Conservation (phyloP, 2,888 invertebrate genomes). For the Heliconius sara region DNA sequence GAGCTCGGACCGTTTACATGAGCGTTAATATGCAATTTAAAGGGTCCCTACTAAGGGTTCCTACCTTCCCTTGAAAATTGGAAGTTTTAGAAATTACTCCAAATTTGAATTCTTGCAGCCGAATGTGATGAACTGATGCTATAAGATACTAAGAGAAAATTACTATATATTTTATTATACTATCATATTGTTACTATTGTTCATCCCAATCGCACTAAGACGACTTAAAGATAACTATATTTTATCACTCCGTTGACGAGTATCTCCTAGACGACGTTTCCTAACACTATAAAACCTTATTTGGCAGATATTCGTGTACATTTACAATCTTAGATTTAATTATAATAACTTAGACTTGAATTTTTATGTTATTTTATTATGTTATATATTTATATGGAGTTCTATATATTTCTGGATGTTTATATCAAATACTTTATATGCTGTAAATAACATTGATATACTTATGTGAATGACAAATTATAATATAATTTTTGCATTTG, state of each 20-base stretch:
- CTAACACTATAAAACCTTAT: constrained; percentile 36
- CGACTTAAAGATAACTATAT: constrained; percentile 51
- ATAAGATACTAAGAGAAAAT: not conserved
- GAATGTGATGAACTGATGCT: too few species aligned
- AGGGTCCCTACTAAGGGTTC: too few species aligned
- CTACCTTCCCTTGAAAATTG: not conserved
- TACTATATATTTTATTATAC: not conserved
- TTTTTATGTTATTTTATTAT: not conserved
- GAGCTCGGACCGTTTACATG: not conserved
- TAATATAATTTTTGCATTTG: not conserved
- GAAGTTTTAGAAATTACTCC: not conserved
- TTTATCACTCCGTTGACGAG: constrained; percentile 80
- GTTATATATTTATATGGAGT: not conserved
- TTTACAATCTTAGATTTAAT: constrained; percentile 5
- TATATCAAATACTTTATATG: not conserved
- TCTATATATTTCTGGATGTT: not conserved
- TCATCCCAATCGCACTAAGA: constrained; percentile 34
- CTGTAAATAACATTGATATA: constrained; percentile 8
- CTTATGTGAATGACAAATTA: not conserved
- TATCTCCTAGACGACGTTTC: constrained; percentile 53
- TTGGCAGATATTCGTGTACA: constrained; percentile 5
- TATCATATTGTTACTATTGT: not conserved
- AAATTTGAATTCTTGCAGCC: not conserved
- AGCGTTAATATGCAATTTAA: not conserved
- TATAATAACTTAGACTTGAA: not conserved